A percentile compares a stretch with the other conserved stretches of the same genome.
Conservation (phyloP, 2,797 vertebrate genomes). For the Danio jaintianensis region DNA sequence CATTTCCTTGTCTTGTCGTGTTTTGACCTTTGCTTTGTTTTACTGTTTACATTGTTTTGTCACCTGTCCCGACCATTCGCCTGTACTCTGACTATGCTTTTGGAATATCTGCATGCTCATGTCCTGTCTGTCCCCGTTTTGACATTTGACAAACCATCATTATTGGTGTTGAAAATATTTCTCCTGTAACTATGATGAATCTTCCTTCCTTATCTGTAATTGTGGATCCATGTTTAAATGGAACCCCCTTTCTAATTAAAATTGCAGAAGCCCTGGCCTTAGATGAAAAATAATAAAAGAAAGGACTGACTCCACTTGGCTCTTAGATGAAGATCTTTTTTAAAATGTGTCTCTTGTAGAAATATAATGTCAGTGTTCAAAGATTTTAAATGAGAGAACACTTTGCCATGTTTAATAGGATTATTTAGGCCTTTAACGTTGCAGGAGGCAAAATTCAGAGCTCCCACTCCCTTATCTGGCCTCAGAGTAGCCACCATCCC, state of each 20-base stretch:
- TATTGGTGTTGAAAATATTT: not conserved
- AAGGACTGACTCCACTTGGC: not conserved
- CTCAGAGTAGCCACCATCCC: not conserved
- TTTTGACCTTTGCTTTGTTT: too few species aligned
- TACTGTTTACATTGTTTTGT: too few species aligned
- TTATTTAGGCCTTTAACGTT: not conserved
- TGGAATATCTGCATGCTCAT: too few species aligned
- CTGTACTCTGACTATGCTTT: too few species aligned
- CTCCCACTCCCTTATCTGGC: not conserved
- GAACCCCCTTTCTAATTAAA: conserved; percentile 1
- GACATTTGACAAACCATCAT: too few species aligned
- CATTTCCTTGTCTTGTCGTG: too few species aligned
- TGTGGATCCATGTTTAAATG: not conserved
- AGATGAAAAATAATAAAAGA: not conserved
- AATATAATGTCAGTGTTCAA: not conserved
- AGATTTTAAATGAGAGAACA: not conserved
- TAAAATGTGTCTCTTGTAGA: not conserved
- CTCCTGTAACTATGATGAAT: not conserved
- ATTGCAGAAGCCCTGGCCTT: not conserved
- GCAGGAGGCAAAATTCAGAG: not conserved
- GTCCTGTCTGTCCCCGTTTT: too few species aligned
- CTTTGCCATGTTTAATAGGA: not conserved
- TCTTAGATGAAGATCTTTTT: not conserved
- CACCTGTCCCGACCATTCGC: too few species aligned
- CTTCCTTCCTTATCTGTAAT: not conserved